Conservation (phyloP, 2,888 invertebrate genomes). For the Drosophila melanosoma region DNA sequence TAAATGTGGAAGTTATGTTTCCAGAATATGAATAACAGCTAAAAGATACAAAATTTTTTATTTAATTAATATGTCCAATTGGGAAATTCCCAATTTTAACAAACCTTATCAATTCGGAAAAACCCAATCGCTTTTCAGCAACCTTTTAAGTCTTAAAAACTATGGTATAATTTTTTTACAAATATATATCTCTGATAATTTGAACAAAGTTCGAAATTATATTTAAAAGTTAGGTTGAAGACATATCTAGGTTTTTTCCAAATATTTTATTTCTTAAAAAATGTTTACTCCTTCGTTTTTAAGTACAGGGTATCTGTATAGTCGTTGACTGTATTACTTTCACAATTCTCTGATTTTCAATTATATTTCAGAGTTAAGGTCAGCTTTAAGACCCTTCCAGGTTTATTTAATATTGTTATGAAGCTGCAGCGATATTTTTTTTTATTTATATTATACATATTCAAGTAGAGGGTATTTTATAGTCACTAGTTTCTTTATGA, state of each 20-base stretch:
- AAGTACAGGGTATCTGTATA: not conserved
- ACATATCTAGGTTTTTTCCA: not conserved
- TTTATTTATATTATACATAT: not conserved
- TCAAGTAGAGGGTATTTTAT: conserved; percentile 30
- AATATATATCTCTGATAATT: too few species aligned
- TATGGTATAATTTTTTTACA: too few species aligned
- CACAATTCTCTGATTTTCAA: not conserved
- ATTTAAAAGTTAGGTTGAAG: too few species aligned
- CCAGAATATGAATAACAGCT: not conserved
- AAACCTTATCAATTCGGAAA: not conserved
- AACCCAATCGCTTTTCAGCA: too few species aligned
- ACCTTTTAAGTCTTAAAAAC: too few species aligned
- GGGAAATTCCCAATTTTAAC: not conserved
- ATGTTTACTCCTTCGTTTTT: accelerated
- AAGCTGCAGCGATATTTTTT: not conserved
- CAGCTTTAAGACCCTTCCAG: not conserved
- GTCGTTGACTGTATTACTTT: not conserved
- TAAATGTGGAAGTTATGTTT: not conserved
- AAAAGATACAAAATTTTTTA: not conserved
- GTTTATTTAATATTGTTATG: not conserved
- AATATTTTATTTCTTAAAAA: not conserved
- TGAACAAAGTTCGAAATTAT: too few species aligned
- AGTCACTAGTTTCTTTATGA: not conserved
- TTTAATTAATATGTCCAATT: not conserved
- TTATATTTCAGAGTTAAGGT: not conserved